A percentile compares a stretch with the other conserved stretches of the same genome.
Conservation (phyloP, 2,797 vertebrate genomes). For the Ambastaia sidthimunki region DNA sequence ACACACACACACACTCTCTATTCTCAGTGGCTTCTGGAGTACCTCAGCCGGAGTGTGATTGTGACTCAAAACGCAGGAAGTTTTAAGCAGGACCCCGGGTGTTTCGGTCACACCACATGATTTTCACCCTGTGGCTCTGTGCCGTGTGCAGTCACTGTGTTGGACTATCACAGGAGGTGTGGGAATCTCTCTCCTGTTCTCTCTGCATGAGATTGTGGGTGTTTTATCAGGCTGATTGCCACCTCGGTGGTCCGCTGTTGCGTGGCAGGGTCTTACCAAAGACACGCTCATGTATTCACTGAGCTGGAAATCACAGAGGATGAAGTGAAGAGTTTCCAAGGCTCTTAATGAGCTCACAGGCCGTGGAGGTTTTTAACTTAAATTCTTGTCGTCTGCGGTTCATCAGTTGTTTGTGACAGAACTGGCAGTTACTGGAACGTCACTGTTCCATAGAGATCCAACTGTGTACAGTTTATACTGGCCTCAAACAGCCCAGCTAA, state of each 20-base stretch:
- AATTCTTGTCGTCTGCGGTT: constrained; percentile 65
- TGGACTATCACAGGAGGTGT: constrained; percentile 65
- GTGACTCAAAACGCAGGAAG: constrained; percentile 43
- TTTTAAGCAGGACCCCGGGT: constrained; percentile 18
- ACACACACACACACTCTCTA: not conserved
- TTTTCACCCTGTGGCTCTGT: constrained; percentile 61
- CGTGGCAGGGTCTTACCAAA: constrained; percentile 65
- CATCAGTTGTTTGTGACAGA: not conserved
- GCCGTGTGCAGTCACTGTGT: constrained; percentile 62
- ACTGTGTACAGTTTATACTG: not conserved
- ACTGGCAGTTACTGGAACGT: constrained; percentile 15
- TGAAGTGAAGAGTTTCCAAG: constrained; percentile 67
- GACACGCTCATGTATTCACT: constrained; percentile 54
- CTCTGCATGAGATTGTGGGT: constrained; percentile 69
- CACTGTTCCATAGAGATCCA: constrained; percentile 20
- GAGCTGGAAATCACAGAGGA: constrained; percentile 73
- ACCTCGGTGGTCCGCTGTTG: constrained; percentile 67
- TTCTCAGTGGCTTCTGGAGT: constrained; percentile 33
- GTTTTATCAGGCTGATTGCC: constrained; percentile 65
- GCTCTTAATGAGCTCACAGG: constrained; percentile 68
- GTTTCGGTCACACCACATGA: constrained; percentile 7
- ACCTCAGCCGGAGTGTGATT: constrained; percentile 44
- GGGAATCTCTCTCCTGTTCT: constrained; percentile 60
- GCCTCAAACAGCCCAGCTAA: too few relatives aligned
- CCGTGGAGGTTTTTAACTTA: constrained; percentile 59